phyloP scores from a whole-genome alignment of 2,888 invertebrate genomes.

The Pilophorus perplexus region DNA sequence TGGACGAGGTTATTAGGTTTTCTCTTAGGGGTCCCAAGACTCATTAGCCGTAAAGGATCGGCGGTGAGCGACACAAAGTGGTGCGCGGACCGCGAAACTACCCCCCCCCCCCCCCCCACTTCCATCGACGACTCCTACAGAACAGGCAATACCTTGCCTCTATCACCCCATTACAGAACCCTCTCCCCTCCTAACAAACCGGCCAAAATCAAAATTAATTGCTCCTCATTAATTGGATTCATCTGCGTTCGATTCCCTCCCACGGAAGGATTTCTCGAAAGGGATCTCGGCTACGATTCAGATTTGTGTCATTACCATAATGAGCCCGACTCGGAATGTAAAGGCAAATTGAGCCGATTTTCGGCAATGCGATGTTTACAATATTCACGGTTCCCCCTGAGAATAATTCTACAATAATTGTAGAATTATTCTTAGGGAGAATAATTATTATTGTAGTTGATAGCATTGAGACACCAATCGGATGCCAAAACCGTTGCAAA shows the following conservation, averaged over 20 bases:
- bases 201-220: conserved; percentile 27
- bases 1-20: conserved; percentile 38
- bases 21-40: conserved; percentile 27
- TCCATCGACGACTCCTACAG: too few species aligned
- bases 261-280: neutral
- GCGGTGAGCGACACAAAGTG: conserved; percentile 26
- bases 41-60: conserved; percentile 25
- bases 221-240: conserved; percentile 28
- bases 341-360: too few species aligned
- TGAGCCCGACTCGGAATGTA: too few species aligned
- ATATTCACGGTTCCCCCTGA: too few species aligned
- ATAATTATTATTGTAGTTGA: too few species aligned
- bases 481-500: too few species aligned
- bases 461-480: too few species aligned
- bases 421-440: too few species aligned
- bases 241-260: conserved; percentile 9
- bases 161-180: neutral
- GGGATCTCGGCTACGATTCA: neutral
- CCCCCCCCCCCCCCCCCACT: neutral
- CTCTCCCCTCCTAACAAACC: too few species aligned
- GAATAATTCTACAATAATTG: too few species aligned
- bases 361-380: too few species aligned
- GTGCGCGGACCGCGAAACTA: conserved; percentile 8
- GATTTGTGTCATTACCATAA: too few species aligned
- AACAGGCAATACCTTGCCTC: neutral